Conservation (phyloP, 2,888 invertebrate species). For the Idaea straminata region DNA sequence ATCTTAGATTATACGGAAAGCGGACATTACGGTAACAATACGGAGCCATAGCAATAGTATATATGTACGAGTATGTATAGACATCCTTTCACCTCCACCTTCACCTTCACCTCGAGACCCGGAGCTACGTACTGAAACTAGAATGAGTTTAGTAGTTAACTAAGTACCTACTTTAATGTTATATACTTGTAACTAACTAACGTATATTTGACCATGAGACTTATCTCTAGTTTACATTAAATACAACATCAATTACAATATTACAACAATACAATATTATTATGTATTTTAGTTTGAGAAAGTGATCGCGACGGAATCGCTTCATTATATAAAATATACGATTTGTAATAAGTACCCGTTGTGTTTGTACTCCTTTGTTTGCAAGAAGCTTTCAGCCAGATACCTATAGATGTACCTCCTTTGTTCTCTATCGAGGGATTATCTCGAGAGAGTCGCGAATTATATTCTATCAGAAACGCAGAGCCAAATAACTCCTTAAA, state of each 20-base stretch:
- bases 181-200: not conserved
- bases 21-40: constrained; percentile 31
- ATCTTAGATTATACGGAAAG: constrained; percentile 11
- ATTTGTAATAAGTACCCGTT: not conserved
- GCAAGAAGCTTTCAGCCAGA: not conserved
- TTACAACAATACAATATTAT: too few species aligned
- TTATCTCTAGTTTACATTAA: not conserved
- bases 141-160: too few species aligned
- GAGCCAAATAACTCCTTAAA: not conserved
- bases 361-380: not conserved
- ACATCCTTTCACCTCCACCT: too few species aligned
- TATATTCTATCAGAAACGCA: not conserved
- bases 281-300: too few species aligned
- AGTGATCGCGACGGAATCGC: too few species aligned
- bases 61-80: too few species aligned
- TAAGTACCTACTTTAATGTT: too few species aligned
- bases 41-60: too few species aligned
- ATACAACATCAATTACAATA: not conserved
- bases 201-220: not conserved
- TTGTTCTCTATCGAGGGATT: not conserved
- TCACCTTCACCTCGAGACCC: too few species aligned
- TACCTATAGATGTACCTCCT: not conserved
- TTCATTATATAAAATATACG: not conserved
- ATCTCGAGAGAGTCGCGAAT: not conserved
- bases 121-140: too few species aligned